These are phyloP conservation scores for Drosophila silvestris DNA, from an alignment of 2,888 invertebrate species.

Conservation along the genomic window DNA sequence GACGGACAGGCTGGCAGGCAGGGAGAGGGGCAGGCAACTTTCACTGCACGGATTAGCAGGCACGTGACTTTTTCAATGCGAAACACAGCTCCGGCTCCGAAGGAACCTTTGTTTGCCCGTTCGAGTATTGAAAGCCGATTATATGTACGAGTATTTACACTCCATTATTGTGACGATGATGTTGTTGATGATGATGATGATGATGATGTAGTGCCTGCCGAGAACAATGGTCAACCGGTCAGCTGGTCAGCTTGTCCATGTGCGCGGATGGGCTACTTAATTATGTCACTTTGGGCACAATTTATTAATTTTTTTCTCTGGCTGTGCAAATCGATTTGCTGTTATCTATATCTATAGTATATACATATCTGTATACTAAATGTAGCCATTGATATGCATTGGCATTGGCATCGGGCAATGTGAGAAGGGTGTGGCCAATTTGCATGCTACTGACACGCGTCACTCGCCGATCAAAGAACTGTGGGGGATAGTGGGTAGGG, in stretches of 20 bases:
- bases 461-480: conserved; percentile 46
- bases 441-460: conserved; percentile 73
- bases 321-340: conserved; percentile 73
- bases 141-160: conserved; percentile 68
- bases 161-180: conserved; percentile 61
- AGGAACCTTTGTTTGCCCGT: conserved; percentile 51
- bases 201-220: conserved; percentile 31
- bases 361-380: not conserved
- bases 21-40: conserved; percentile 42
- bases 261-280: conserved; percentile 51
- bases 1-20: conserved; percentile 18
- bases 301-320: conserved; percentile 57
- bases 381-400: conserved; percentile 47
- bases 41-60: conserved; percentile 70
- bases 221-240: conserved; percentile 54
- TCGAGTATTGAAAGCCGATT: conserved; percentile 69
- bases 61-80: conserved; percentile 74
- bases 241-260: conserved; percentile 40
- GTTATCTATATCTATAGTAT: conserved; percentile 39
- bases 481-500: accelerated
- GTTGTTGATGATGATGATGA: conserved; percentile 17
- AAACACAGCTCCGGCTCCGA: conserved; percentile 30
- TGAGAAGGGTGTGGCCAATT: conserved; percentile 73
- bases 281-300: conserved; percentile 70
- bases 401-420: conserved; percentile 40